Evolutionary conservation across 2,797 vertebrate species (phyloP), one percentile per base, ranked within the genome.

Genomic region (Enteromius anoplus): DNA sequence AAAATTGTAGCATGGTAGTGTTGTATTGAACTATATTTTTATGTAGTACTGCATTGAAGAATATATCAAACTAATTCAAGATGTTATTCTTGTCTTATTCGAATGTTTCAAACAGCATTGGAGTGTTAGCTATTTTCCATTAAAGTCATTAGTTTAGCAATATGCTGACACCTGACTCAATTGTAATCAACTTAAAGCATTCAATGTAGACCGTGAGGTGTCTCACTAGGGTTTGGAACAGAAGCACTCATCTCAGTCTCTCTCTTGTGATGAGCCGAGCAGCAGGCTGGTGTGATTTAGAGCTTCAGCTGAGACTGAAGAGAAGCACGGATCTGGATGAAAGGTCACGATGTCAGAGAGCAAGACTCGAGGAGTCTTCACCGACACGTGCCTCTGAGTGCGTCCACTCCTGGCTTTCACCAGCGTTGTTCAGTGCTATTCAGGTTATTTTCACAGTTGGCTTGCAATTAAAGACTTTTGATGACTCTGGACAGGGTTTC

Each of bases 321-420:
- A 53, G 79, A 84, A 70, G 45, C 79, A 75, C n/a, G n/a, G 37
- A 84, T 80, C 23, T 80, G 62, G 68, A 75, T 21, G 42, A 80
- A 60, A 76, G 77, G 83, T 85, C 83, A 85, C 37, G 73, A 47
- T 76, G 49, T 53, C 60, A 32, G 29, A 72, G 40, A 68, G 60
- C 26, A 21, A 72, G n/a, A 71, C 66, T 53, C 32, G n/a, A 47
- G 60, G 64, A 34, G 42, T 29, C 58, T 65, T 58, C 15, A 88
- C 84, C 71, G 87, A 53, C 88, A 90, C 21, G 84, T 62, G 45
- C 75, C 34, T 80, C 84, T 75, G 85, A 66, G 83, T 78, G 7
- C 6, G 2, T 5, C 34, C 77, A 53, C 19, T 65, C 45, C 8
- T 37, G 29, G 37, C 29, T 47, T 76, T 47, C 64, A 58, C 55